Percentiles rank a stretch among this genome's conserved stretches.
phyloP scores from a whole-genome alignment of 2,113 vertebrate genomes.

The Haemorhous mexicanus region DNA sequence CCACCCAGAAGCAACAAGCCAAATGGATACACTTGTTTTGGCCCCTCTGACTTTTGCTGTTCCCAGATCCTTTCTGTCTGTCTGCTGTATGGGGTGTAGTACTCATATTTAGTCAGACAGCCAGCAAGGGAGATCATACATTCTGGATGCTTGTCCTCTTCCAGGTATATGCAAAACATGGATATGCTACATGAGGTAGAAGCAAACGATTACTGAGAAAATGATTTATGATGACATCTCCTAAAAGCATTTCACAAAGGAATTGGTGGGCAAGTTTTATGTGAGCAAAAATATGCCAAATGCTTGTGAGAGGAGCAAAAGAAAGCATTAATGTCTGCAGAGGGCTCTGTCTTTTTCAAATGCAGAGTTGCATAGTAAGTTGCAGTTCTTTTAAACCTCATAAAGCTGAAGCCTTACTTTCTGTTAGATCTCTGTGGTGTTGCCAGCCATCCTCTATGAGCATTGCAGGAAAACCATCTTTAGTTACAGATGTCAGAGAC shows the following conservation, averaged over 20 bases:
- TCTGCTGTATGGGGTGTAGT: not conserved
- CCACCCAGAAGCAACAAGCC: rapidly evolving
- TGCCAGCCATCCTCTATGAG: not conserved
- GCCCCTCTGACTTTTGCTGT: not conserved
- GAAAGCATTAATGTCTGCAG: not conserved
- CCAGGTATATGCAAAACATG: not conserved
- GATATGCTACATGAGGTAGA: not conserved
- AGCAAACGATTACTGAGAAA: not conserved
- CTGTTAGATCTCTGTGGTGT: not conserved
- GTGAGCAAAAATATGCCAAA: not conserved
- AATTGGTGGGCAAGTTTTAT: not conserved
- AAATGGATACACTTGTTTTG: not conserved
- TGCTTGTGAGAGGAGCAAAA: not conserved
- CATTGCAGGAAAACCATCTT: not conserved
- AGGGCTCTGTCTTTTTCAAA: not conserved
- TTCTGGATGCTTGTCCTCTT: not conserved
- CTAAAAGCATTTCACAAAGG: not conserved
- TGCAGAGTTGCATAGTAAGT: not conserved
- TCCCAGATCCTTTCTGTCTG: not conserved
- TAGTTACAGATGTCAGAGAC: not conserved
- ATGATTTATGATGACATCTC: not conserved
- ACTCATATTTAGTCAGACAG: not conserved
- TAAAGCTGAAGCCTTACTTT: not conserved
- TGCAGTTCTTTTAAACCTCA: not conserved
- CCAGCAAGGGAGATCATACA: not conserved